Conservation (phyloP, 2,888 invertebrate genomes). For the Tachystola acroxantha region DNA sequence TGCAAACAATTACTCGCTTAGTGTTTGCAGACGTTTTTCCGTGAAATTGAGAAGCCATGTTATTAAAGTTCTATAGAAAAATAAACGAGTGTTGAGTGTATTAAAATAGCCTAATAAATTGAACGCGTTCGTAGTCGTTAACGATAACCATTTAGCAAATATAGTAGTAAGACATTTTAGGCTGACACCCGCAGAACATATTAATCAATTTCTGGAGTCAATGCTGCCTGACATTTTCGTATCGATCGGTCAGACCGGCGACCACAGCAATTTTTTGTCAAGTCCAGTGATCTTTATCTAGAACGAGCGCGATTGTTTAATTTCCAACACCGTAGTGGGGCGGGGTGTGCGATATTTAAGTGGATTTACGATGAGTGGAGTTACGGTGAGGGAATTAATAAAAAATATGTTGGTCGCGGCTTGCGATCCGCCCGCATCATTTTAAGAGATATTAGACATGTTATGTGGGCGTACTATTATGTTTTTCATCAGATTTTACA, state of each 20-base stretch:
- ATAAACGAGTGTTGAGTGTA: too few species aligned
- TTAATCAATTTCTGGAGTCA: slow-evolving; percentile 15
- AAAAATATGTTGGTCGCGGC: slow-evolving; percentile 14
- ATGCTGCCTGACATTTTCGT: slow-evolving; percentile 25
- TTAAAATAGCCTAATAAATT: not conserved
- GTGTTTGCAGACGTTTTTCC: too few species aligned
- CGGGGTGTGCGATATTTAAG: slow-evolving; percentile 16
- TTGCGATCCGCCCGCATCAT: slow-evolving; percentile 20
- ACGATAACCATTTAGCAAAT: too few species aligned
- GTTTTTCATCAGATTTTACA: slow-evolving; percentile 3
- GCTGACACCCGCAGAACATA: too few species aligned
- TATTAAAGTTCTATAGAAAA: too few species aligned
- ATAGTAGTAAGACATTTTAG: too few species aligned
- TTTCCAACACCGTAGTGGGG: slow-evolving; percentile 30
- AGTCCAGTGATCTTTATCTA: slow-evolving; percentile 16
- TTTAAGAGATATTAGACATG: slow-evolving; percentile 2
- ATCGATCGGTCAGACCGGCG: slow-evolving; percentile 32
- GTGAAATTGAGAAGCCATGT: too few species aligned
- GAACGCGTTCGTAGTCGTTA: too few species aligned
- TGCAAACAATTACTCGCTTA: too few species aligned
- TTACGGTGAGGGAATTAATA: slow-evolving; percentile 22
- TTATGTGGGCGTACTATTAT: slow-evolving; percentile 16
- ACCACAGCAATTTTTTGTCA: slow-evolving; percentile 33
- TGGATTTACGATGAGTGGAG: slow-evolving; percentile 24
- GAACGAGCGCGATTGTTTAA: slow-evolving; percentile 35